Percentiles rank a stretch among this genome's conserved stretches.
Conservation (phyloP, 2,888 invertebrate genomes). For the Papilio protenor region DNA sequence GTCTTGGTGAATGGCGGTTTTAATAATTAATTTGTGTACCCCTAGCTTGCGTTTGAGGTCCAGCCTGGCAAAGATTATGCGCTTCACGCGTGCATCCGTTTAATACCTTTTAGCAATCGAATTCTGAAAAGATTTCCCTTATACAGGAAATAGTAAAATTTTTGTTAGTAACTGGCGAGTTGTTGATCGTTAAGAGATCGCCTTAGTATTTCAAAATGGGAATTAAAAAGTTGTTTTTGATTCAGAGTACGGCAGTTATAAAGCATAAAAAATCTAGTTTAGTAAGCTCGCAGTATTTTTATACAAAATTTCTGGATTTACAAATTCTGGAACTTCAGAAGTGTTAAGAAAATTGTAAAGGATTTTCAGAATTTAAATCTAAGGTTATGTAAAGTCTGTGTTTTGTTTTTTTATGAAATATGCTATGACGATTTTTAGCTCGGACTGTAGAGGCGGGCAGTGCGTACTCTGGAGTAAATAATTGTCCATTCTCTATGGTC, state of each 20-base stretch:
- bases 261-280: no score
- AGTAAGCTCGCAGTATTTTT: no score
- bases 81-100: background rate
- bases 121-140: background rate
- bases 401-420: conserved; percentile 27
- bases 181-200: no score
- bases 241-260: no score
- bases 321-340: no score
- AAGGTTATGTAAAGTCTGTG: background rate
- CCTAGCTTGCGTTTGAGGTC: conserved; percentile 61
- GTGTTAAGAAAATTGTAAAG: no score
- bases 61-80: conserved; percentile 59
- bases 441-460: conserved; percentile 51
- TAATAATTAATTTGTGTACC: conserved; percentile 72
- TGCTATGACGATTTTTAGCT: conserved; percentile 50
- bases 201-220: no score
- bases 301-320: no score
- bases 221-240: no score
- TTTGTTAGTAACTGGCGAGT: no score
- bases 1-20: conserved; percentile 55
- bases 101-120: background rate
- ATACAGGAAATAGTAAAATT: background rate
- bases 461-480: conserved; percentile 53
- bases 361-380: no score
- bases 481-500: conserved; percentile 63